Evolutionary conservation across 2,888 invertebrate species (phyloP).

Genomic region (Drosophila pseudotalamancana): DNA sequence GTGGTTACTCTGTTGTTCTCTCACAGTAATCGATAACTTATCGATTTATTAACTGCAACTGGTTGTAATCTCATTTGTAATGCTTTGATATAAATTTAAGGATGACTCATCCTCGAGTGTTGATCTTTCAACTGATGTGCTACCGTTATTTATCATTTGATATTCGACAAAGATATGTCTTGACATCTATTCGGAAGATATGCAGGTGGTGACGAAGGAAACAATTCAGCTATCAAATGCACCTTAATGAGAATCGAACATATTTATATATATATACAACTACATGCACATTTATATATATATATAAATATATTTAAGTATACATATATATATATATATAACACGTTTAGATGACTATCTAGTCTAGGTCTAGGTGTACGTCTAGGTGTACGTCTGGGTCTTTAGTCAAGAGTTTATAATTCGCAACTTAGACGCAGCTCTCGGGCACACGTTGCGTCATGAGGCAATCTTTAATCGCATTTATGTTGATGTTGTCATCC

Average conservation of each 20-base stretch:
- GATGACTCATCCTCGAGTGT: no score
- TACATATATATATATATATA: slow-evolving; percentile 29
- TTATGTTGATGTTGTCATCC: slow-evolving; percentile 89
- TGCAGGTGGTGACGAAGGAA: slow-evolving; percentile 10
- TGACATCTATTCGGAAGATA: slow-evolving; percentile 17
- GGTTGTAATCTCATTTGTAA: neutral
- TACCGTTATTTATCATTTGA: slow-evolving; percentile 13
- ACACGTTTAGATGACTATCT: slow-evolving; percentile 14
- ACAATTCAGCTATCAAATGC: slow-evolving; percentile 52
- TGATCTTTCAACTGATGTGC: slow-evolving; percentile 10
- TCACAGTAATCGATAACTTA: slow-evolving; percentile 8
- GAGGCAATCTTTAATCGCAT: slow-evolving; percentile 94
- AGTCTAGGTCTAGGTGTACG: slow-evolving; percentile 11
- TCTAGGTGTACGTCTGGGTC: slow-evolving; percentile 1
- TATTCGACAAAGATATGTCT: slow-evolving; percentile 51
- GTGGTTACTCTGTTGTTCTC: neutral
- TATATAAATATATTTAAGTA: slow-evolving; percentile 9
- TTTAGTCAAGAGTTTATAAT: slow-evolving; percentile 20
- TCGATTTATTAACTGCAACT: neutral
- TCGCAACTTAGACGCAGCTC: slow-evolving; percentile 90
- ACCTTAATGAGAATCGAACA: slow-evolving; percentile 45
- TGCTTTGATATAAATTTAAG: no score
- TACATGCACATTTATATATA: slow-evolving; percentile 20
- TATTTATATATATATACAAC: slow-evolving; percentile 22
- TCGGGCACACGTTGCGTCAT: slow-evolving; percentile 94